Base-by-base conservation (phyloP, 2,113 vertebrate genomes). In the Amphiprion ocellaris region DNA sequence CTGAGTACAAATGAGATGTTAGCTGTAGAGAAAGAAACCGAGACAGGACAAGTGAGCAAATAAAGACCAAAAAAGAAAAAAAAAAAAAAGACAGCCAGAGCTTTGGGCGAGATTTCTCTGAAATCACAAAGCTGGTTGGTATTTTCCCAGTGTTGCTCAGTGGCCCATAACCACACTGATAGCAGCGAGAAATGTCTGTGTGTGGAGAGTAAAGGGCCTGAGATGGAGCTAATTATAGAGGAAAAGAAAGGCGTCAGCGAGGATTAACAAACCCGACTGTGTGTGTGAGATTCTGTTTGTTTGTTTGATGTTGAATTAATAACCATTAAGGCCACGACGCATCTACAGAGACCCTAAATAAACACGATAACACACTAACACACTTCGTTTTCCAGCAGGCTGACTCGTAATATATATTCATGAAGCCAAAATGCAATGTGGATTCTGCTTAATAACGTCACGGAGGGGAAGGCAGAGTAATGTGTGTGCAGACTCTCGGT, bases 1-100 rank as follows among this genome's bases (percentile, higher is more conserved):
- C 74, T 70, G 84, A 84, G 74, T 89, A 82, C 85, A 91, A 90
- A 89, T 90, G 89, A 91, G 88, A 89, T 83, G 76, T 77, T 84
- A 81, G 83, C 84, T 63, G 58, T 68, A 41, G 66, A 80, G 65
- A 86, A 79, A 55, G 56, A 30, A 66, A 65, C 49, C 10, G 52
- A 69, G 73, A 81, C 41, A 21, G 66, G 69, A 59, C 66, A 26
- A 79, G 24, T 58, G 58, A 76, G 55, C 39, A 82, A 85, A 77
- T 78, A 81, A 77, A 88, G 70, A 85, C 26, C 24, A 39, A 66
- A 10, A 33, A 33, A 33, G 7, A 33, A 33, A 37, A 37, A 37
- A 9, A 9, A 37, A 37, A 37, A 37, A 37, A 79, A 66, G 50
- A 79, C 81, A 85, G 74, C 54, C 11, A 4, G 30, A 41, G 72